Evolutionary conservation across 2,113 vertebrate genomes (phyloP), one percentile per base, ranked within the genome.

Genomic region (Coptodon bakossiorum): DNA sequence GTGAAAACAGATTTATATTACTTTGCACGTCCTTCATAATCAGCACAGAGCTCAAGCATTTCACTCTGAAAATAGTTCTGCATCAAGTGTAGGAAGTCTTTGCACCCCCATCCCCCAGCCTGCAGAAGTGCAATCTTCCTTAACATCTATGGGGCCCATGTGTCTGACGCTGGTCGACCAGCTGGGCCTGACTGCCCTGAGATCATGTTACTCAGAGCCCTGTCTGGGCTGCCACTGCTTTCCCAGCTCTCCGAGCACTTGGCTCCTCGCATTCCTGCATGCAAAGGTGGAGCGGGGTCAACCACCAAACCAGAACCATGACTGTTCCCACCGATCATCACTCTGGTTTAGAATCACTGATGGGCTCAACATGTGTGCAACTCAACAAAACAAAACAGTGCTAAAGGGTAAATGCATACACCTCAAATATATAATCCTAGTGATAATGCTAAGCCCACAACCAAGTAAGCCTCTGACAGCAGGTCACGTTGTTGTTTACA

Each of bases 61-160:
- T 86, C 76, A 83, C 29, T 92, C 94, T 95, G 43, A 96, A 96
- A 96, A 96, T 94, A 96, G 91, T 89, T 90, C 71, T 50, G 80
- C 54, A 86, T 89, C 89, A 82, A 91, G 68, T 59, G 66, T 61
- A 63, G 63, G 56, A 59, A 88, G 82, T 84, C 29, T 22, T 76
- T 68, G 66, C 29, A 40, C 81, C 19, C 79, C 81, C 87, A 31
- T 19, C 82, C 87, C 83, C 61, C 76, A 56, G 80, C 79, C 82
- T 83, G 59, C 80, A 83, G 81, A 22, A 89, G 91, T 88, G 68
- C 89, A 76, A 86, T 88, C 66, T 71, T 9, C 82, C 43, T 80
- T 57, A 53, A 86, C 90, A 80, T 94, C 92, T 86, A 53, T 68
- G 89, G 90, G 90, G 86, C 87, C 90, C 87, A 24, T 80, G 91